A percentile compares a stretch with the other conserved stretches of the same genome.
phyloP scores from a whole-genome alignment of 2,797 vertebrate species.

The Hemibagrus guttatus region DNA sequence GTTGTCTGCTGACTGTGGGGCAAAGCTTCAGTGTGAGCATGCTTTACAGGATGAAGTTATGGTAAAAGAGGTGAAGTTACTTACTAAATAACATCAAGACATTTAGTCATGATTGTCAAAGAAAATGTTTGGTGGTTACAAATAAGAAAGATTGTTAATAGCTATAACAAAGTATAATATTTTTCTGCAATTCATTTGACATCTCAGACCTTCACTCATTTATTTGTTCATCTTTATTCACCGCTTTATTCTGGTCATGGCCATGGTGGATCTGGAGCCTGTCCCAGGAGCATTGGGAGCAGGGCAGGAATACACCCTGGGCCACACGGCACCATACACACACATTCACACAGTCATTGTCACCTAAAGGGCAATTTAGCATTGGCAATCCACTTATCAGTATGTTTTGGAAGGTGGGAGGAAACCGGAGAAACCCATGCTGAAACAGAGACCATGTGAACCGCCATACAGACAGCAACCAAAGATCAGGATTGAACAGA shows the following conservation, averaged over 20 bases:
- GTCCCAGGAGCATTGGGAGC: neutral
- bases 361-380: neutral
- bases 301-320: neutral
- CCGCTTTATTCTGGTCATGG: neutral
- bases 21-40: conserved; percentile 29
- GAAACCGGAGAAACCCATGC: neutral
- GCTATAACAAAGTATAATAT: neutral
- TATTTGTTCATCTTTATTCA: neutral
- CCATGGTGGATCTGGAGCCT: neutral
- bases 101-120: conserved; percentile 6
- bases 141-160: neutral
- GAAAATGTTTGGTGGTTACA: neutral
- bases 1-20: conserved; percentile 42
- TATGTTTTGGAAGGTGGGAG: neutral
- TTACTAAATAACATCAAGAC: neutral
- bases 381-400: neutral
- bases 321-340: neutral
- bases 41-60: neutral
- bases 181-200: neutral
- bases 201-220: neutral
- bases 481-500: neutral
- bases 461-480: neutral
- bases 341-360: conserved; percentile 11
- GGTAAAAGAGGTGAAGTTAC: neutral
- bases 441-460: neutral